Base-by-base conservation (phyloP, 2,888 invertebrate genomes). In the Andrena praecox region DNA sequence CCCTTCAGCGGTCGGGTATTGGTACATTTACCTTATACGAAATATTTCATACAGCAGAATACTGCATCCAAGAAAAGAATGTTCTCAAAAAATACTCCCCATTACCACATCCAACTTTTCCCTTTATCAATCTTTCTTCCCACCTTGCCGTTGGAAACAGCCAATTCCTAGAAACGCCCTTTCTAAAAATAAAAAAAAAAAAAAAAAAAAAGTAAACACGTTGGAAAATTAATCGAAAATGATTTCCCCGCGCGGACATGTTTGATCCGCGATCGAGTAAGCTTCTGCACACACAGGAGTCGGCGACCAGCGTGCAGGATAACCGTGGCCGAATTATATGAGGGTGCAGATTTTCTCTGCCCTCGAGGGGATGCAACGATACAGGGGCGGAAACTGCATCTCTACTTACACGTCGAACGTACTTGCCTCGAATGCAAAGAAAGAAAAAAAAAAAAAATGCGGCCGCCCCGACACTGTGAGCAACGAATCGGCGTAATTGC, bases 401-500 rank as follows among this genome's bases (percentile, higher is more conserved):
- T 33, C 12, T 56, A n/a, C n/a, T n/a, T n/a, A 56, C 29, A 12
- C 67, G 60, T 33, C 62, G 33, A 54, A 74, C 56, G 63, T 35
- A 29, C 33, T 20, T 60, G 5, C 20, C 12, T 16, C 16, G 2
- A 12, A 2, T 2, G 6, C 27, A 60, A 42, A 56, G 54, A 64
- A 68, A 64, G 48, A 20, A 20, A 68, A 64, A 56, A 20, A 68
- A 64, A 56, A 70, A 73, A 67, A 81, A 24, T 33, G 31, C 42
- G 59, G 27, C 42, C 60, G n/a, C 6, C 16, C 33, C 50, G 31
- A 27, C 12, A 29, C 56, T 50, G 33, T 52, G 31, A 63, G 63
- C 52, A 68, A 84, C 62, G 71, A 80, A 70, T 84, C 77, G 54
- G 31, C 71, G 84, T 84, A 84, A 84, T 84, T 84, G 74, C 80